Evolutionary conservation across 2,797 vertebrate species (phyloP).

Genomic region (Anniella stebbinsi): DNA sequence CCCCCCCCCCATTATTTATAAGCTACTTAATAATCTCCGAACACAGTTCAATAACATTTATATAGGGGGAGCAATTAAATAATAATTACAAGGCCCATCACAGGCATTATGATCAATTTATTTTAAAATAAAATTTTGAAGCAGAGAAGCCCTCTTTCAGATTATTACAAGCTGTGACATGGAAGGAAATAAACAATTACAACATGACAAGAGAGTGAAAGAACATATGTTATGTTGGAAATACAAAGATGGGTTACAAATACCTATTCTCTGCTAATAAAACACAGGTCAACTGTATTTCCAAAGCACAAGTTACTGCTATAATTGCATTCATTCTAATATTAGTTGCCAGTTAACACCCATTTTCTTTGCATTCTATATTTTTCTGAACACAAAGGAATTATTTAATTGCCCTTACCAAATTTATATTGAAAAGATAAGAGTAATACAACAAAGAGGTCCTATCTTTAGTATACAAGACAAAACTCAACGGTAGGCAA

Average conservation of each 20-base stretch:
- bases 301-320: not conserved
- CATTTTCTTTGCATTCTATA: not conserved
- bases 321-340: not conserved
- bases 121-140: not conserved
- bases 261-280: not conserved
- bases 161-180: not conserved
- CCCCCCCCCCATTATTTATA: not conserved
- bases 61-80: not conserved
- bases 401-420: not conserved
- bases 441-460: not conserved
- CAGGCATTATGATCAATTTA: not conserved
- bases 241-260: not conserved
- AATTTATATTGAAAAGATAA: not conserved
- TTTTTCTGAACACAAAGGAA: slow-evolving; percentile 1
- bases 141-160: not conserved
- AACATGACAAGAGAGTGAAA: not conserved
- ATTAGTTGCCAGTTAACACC: not conserved
- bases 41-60: no score
- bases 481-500: not conserved
- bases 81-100: not conserved
- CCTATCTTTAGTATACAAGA: not conserved
- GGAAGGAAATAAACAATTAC: not conserved
- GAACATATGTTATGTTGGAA: no score
- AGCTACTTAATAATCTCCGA: not conserved
- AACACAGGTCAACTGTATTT: not conserved